Base-by-base conservation (phyloP, 2,113 vertebrate genomes). In the Lepus americanus region DNA sequence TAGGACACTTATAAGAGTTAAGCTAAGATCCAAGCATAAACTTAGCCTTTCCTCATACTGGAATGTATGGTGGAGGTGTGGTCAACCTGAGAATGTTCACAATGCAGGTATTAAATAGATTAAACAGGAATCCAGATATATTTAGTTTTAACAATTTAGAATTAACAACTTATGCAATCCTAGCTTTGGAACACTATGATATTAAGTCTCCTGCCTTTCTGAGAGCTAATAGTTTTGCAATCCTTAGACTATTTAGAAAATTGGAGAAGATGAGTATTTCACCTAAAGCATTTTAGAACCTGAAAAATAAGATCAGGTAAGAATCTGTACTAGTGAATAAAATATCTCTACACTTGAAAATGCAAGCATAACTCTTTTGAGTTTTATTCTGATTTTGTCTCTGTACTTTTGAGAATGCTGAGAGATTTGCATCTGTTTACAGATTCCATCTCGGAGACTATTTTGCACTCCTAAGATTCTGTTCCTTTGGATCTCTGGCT, bases 381-480 rank as follows among this genome's bases (percentile, higher is more conserved):
- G 55, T 94, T 95, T 84, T 77, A 29, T 33, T 94, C 72, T 84
- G 12, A 78, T 90, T 78, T 96, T 94, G 16, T 90, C 51, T 39
- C 25, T 64, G 63, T 66, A 80, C 49, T 87, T 53, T 92, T 93
- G 53, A 73, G 83, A 94, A 74, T 89, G 29, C 33, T 81, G 22
- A 33, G 31, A 88, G 7, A 72, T 87, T 97, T 95, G 51, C 22
- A 74, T 51, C 51, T 93, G 64, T 90, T 94, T 92, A 88, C 36
- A 70, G n/a, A 88, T 84, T 96, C 61, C 22, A 25, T 91, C 90
- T 94, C 76, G 53, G 70, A 90, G 72, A 61, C 39, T 53, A 73
- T 92, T 97, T 96, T 95, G 27, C 25, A 66, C 70, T 87, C 49
- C 3, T 72, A 80, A 76, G n/a, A 80, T 77, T 95, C 69, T 96